phyloP scores from a whole-genome alignment of 1,140 invertebrate species.

The Pollicipes pollicipes region DNA sequence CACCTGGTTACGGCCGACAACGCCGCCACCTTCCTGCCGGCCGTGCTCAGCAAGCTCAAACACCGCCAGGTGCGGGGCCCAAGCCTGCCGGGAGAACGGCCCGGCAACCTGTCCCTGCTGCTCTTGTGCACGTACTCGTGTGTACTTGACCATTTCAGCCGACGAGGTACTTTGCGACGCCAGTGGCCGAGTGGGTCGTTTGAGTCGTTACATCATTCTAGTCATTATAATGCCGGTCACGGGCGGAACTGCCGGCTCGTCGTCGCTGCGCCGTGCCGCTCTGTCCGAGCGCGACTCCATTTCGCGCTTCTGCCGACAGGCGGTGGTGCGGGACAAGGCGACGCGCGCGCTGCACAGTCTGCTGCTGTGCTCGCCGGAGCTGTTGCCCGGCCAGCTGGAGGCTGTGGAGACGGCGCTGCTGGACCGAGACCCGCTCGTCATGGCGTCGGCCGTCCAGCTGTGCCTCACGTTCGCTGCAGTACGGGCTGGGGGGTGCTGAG shows the following conservation, averaged over 20 bases:
- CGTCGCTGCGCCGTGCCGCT: too few relatives aligned
- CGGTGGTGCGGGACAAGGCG: neutral
- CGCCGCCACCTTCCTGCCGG: neutral
- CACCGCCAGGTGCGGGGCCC: neutral
- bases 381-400: neutral
- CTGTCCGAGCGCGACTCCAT: too few relatives aligned
- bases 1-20: neutral
- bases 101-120: too few relatives aligned
- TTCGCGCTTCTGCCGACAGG: neutral
- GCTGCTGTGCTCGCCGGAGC: neutral
- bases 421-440: neutral
- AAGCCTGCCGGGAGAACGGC: too few relatives aligned
- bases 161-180: too few relatives aligned
- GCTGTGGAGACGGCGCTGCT: neutral
- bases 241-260: too few relatives aligned
- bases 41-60: neutral
- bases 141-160: too few relatives aligned
- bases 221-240: too few relatives aligned
- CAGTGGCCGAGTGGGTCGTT: too few relatives aligned
- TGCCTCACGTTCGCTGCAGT: neutral
- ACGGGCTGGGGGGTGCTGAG: too few relatives aligned
- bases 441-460: neutral
- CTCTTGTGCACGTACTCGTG: too few relatives aligned
- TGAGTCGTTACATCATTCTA: too few relatives aligned
- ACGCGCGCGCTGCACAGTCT: neutral